Evolutionary conservation across 2,797 vertebrate species (phyloP).

Genomic region (Parauchenoglanis ngamensis): DNA sequence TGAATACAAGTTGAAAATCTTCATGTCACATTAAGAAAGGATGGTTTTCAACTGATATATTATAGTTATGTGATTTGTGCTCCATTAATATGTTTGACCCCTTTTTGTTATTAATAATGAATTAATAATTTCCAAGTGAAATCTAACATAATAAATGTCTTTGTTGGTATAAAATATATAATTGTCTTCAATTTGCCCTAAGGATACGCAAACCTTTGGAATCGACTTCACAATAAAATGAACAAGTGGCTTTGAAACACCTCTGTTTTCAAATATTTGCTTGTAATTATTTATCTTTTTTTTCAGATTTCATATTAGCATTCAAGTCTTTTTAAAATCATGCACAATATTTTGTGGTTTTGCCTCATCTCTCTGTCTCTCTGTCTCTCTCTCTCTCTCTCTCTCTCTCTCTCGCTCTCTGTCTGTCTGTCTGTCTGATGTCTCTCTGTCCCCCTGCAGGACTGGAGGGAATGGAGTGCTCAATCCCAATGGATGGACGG

Average conservation of each 20-base stretch:
- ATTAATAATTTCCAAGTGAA: background rate
- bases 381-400: background rate
- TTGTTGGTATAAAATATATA: background rate
- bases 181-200: background rate
- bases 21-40: background rate
- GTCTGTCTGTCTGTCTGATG: background rate
- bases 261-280: background rate
- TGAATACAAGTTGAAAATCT: background rate
- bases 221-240: background rate
- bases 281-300: background rate
- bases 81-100: background rate
- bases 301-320: background rate
- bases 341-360: background rate
- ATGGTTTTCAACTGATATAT: background rate
- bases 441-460: slow-evolving; percentile 70
- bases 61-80: background rate
- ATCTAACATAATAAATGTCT: background rate
- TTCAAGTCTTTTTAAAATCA: background rate
- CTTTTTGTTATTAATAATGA: background rate
- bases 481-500: slow-evolving; percentile 78
- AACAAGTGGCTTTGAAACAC: background rate
- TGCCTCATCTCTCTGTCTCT: background rate
- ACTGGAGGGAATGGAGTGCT: slow-evolving; percentile 85
- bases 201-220: background rate
- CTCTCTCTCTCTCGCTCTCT: background rate